Evolutionary conservation across 2,797 vertebrate genomes (phyloP).

Genomic region (Schizothorax lantsangensis): DNA sequence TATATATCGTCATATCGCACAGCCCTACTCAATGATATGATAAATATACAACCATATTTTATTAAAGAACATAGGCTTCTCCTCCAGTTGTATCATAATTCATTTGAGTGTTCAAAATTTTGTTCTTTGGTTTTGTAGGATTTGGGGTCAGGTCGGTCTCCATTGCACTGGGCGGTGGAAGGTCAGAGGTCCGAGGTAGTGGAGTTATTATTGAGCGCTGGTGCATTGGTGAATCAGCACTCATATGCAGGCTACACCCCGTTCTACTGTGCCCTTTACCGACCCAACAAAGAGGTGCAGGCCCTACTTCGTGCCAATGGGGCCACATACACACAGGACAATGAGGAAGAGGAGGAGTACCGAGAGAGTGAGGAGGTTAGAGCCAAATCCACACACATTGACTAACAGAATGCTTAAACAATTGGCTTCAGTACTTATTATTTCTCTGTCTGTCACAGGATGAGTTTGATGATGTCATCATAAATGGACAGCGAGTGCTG

Average conservation of each 20-base stretch:
- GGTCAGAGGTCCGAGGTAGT: slow-evolving; percentile 69
- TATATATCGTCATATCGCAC: too few species aligned
- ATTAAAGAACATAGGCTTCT: neutral
- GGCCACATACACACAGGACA: slow-evolving; percentile 69
- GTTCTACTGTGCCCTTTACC: slow-evolving; percentile 75
- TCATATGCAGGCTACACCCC: slow-evolving; percentile 79
- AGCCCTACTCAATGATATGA: neutral
- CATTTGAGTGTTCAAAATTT: neutral
- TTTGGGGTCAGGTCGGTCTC: slow-evolving; percentile 77
- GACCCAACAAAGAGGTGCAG: slow-evolving; percentile 69
- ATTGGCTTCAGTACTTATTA: neutral
- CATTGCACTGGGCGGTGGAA: slow-evolving; percentile 81
- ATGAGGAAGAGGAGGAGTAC: slow-evolving; percentile 60
- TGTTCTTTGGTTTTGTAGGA: slow-evolving; percentile 65
- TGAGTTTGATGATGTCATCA: slow-evolving; percentile 81
- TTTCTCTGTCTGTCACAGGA: slow-evolving; percentile 66
- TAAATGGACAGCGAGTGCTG: slow-evolving; percentile 73
- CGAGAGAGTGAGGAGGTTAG: slow-evolving; percentile 64
- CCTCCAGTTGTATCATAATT: neutral
- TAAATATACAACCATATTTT: too few species aligned
- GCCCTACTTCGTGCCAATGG: slow-evolving; percentile 73
- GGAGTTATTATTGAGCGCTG: slow-evolving; percentile 69
- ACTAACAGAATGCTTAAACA: neutral
- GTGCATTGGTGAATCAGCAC: slow-evolving; percentile 70
- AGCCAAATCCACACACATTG: neutral